phyloP scores from a whole-genome alignment of 2,797 vertebrate genomes.

The Epinephelus malabaricus region DNA sequence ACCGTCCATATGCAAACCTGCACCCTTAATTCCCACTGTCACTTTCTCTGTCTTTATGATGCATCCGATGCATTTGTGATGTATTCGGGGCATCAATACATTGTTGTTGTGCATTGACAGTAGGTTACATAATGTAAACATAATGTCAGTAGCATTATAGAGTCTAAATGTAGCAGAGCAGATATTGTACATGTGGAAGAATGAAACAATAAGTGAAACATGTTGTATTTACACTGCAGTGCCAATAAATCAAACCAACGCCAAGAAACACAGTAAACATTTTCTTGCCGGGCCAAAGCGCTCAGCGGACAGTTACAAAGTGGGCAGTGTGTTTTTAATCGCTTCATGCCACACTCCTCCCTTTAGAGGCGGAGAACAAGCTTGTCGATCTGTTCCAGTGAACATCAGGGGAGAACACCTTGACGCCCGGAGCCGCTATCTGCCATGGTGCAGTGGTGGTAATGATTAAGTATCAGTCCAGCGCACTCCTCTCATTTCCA shows the following conservation, averaged over 20 bases:
- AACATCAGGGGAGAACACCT: constrained; percentile 80
- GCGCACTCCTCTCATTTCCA: constrained; percentile 77
- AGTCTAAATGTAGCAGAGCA: constrained; percentile 9
- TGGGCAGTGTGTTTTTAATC: constrained; percentile 79
- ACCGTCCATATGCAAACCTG: no score
- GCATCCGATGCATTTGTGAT: not conserved
- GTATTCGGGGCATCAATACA: not conserved
- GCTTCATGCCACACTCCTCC: constrained; percentile 68
- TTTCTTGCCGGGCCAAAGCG: constrained; percentile 46
- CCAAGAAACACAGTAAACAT: constrained; percentile 58
- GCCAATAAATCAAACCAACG: constrained; percentile 64
- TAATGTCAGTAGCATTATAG: not conserved
- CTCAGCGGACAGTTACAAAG: constrained; percentile 79
- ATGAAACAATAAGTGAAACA: constrained; percentile 19
- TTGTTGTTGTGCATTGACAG: not conserved
- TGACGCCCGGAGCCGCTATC: constrained; percentile 77
- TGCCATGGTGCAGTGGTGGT: constrained; percentile 75
- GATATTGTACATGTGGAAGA: not conserved
- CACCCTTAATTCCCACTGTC: no score
- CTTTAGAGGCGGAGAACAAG: constrained; percentile 74
- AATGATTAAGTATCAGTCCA: constrained; percentile 83
- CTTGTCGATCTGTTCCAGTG: constrained; percentile 78
- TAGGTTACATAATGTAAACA: not conserved
- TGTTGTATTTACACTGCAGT: constrained; percentile 41
- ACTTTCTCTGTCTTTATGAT: not conserved